Base-by-base conservation (phyloP, 2,797 vertebrate species). In the Zalophus californianus region DNA sequence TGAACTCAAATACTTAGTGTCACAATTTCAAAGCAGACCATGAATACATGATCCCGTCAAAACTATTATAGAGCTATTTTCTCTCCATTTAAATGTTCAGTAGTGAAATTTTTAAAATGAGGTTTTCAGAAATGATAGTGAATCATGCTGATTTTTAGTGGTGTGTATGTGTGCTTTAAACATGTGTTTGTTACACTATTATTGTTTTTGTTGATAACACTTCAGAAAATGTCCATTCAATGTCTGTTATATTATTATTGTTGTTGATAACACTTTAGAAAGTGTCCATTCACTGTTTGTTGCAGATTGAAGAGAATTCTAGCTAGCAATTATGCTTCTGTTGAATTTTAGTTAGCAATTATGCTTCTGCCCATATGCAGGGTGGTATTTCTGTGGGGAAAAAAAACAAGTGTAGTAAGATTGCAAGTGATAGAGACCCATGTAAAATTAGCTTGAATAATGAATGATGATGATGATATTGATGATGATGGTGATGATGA, bases 1-100 rank as follows among this genome's bases (percentile, higher is more conserved):
- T 92, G 75, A 93, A 86, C 52, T 94, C 62, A 96, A 97, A 93
- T 78, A 60, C 38, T 82, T 86, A 82, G 1, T 88, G 4, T 82
- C 83, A 88, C 5, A 86, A 73, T 84, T 95, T 86, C 50, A 91
- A 94, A 94, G 23, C 10, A 97, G 52, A 86, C 9, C 44, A 75
- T 38, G 12, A 91, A 79, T 79, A 91, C 94, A 70, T 60, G 11
- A 89, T 75, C 18, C 48, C 75, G 25, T 5, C 11, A 79, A 48
- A n/a, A 89, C 16, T 52, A n/a, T 62, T 73, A 50, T 10, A 70
- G 2, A 80, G 35, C 4, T 75, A 44, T 78, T 90, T 72, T 88
- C 32, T 35, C 15, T 72, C 32, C 93, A 58, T 50, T 52, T 89
- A 77, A 91, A 93, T 77, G 60, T 82, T 86, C 32, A 85, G 1